These are phyloP conservation scores for Rhopilema esculentum DNA, from an alignment of 30 jellyfish, hydroid and myxozoan species.

Conservation along the genomic window DNA sequence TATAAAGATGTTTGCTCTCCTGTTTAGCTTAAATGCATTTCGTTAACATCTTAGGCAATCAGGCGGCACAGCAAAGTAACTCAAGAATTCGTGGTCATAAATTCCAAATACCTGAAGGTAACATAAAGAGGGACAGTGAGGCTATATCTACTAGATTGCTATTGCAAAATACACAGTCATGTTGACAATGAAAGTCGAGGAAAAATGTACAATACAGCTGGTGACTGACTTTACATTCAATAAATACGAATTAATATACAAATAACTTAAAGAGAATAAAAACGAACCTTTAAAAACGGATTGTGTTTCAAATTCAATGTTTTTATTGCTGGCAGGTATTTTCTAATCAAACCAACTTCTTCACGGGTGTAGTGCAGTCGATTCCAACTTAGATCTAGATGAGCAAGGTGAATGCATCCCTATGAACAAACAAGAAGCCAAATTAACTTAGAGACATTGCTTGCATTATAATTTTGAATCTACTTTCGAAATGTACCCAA, in stretches of 20 bases:
- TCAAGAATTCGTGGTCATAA: too few species aligned
- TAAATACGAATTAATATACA: neutral
- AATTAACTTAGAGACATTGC: neutral
- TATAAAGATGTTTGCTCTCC: too few species aligned
- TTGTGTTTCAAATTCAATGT: conserved; percentile 66
- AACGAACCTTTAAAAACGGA: conserved; percentile 82
- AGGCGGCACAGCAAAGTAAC: too few species aligned
- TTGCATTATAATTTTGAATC: too few species aligned
- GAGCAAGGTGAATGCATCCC: conserved; percentile 66
- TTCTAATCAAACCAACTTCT: conserved; percentile 83
- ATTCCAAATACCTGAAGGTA: too few species aligned
- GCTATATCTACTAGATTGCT: too few species aligned
- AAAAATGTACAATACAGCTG: neutral
- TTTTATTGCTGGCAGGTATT: conserved; percentile 71
- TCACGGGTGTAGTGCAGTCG: conserved; percentile 84
- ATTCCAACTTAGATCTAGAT: conserved; percentile 86
- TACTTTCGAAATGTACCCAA: too few species aligned
- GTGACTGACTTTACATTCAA: neutral
- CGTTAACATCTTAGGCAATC: too few species aligned
- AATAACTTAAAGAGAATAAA: neutral
- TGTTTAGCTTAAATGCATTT: too few species aligned
- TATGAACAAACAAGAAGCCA: neutral
- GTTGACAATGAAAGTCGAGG: neutral
- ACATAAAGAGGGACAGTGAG: too few species aligned
- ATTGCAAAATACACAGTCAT: neutral